Conservation (phyloP, 2,888 invertebrate genomes). For the Pyrrhosoma nymphula region DNA sequence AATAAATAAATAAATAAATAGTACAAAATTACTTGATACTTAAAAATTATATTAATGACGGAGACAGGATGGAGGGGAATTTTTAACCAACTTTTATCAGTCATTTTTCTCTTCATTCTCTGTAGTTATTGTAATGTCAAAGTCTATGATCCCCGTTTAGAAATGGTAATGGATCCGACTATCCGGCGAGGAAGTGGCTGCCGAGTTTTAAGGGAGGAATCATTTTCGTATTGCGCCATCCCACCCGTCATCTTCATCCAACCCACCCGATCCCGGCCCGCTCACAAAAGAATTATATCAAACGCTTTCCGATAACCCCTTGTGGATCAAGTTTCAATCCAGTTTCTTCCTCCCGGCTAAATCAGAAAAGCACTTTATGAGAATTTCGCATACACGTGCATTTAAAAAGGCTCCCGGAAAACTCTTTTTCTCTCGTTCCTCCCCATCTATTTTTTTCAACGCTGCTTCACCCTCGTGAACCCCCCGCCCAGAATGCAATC, state of each 20-base stretch:
- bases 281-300: slow-evolving; percentile 2
- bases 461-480: not conserved
- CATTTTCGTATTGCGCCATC: not conserved
- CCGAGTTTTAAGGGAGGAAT: not conserved
- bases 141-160: not conserved
- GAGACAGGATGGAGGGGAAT: too few species aligned
- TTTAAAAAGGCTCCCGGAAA: not conserved
- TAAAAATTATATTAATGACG: too few species aligned
- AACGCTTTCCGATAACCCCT: slow-evolving; percentile 31
- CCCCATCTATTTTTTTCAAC: not conserved
- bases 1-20: too few species aligned
- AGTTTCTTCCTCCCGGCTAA: slow-evolving; percentile 17
- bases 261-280: not conserved
- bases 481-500: slow-evolving; percentile 23
- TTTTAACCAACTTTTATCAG: too few species aligned
- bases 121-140: not conserved
- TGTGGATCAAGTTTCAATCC: slow-evolving; percentile 16
- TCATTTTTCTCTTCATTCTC: too few species aligned
- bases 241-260: not conserved
- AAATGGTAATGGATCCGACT: not conserved
- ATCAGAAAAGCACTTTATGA: slow-evolving; percentile 25
- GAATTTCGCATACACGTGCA: slow-evolving; percentile 38
- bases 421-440: not conserved
- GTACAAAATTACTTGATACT: too few species aligned
- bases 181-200: not conserved